Conservation (phyloP, 2,888 invertebrate species). For the Athetis lepigone region DNA sequence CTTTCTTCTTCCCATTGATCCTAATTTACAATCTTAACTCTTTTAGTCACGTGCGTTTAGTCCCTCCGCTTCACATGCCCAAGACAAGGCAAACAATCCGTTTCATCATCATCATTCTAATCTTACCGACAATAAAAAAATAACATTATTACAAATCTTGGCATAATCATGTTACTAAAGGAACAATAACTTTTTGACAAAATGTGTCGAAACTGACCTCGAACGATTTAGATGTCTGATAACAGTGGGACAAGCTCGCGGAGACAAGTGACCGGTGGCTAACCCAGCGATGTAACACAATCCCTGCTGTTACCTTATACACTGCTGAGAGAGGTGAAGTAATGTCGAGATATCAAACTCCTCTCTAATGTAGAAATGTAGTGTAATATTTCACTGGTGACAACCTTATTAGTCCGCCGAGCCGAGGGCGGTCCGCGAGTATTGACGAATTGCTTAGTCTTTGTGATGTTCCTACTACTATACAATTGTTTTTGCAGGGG, state of each 20-base stretch:
- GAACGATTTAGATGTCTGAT: slow-evolving; percentile 21
- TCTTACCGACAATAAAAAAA: slow-evolving; percentile 1
- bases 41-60: too few species aligned
- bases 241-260: slow-evolving; percentile 1
- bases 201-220: slow-evolving; percentile 32
- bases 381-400: slow-evolving; percentile 30
- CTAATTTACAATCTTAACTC: too few species aligned
- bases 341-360: slow-evolving; percentile 28
- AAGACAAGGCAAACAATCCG: too few species aligned
- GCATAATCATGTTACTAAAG: slow-evolving; percentile 1
- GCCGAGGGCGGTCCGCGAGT: background rate
- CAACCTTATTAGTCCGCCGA: slow-evolving; percentile 14
- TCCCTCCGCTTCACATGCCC: too few species aligned
- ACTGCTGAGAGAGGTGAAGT: slow-evolving; percentile 6
- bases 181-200: slow-evolving; percentile 27
- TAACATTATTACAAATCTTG: slow-evolving; percentile 10
- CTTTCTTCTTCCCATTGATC: too few species aligned
- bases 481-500: too few species aligned
- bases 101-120: too few species aligned
- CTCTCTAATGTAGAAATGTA: slow-evolving; percentile 38
- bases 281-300: slow-evolving; percentile 1
- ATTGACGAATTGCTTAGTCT: slow-evolving; percentile 1
- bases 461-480: background rate
- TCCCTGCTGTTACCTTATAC: slow-evolving; percentile 1
- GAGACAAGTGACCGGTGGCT: background rate